phyloP scores from a whole-genome alignment of 2,797 vertebrate species.

The Chelmon rostratus region DNA sequence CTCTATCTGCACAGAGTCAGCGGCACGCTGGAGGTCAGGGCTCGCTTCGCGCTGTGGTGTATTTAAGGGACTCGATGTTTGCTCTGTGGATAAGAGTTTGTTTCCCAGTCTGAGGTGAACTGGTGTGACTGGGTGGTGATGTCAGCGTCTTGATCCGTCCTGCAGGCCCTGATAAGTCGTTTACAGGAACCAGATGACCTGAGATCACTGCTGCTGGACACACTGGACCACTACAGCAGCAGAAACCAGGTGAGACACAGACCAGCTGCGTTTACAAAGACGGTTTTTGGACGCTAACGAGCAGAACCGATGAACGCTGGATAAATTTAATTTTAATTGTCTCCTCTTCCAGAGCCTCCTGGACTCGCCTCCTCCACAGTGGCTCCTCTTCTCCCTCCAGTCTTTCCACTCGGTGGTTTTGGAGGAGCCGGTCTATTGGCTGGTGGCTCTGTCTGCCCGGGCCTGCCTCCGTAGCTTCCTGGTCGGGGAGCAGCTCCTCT shows the following conservation, averaged over 20 bases:
- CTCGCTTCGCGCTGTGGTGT: too few relatives aligned
- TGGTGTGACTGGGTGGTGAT: not conserved
- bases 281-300: not conserved
- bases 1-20: conserved; percentile 46
- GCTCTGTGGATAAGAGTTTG: not conserved
- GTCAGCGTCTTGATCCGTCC: not conserved
- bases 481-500: not conserved
- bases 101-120: not conserved
- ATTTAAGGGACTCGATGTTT: too few relatives aligned
- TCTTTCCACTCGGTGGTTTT: conserved; percentile 31
- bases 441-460: conserved; percentile 55
- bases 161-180: conserved; percentile 22
- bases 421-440: conserved; percentile 55
- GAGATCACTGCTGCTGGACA: conserved; percentile 28
- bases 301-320: not conserved
- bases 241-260: conserved; percentile 35
- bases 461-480: conserved; percentile 21
- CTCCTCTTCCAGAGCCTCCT: conserved; percentile 22
- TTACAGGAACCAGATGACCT: not conserved
- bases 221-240: conserved; percentile 23
- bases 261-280: not conserved
- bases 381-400: conserved; percentile 34
- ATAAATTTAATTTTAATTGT: not conserved
- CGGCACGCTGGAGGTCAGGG: conserved; percentile 50
- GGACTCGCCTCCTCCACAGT: not conserved